phyloP scores from a whole-genome alignment of 2,113 vertebrate genomes.

The Guaruba guarouba region DNA sequence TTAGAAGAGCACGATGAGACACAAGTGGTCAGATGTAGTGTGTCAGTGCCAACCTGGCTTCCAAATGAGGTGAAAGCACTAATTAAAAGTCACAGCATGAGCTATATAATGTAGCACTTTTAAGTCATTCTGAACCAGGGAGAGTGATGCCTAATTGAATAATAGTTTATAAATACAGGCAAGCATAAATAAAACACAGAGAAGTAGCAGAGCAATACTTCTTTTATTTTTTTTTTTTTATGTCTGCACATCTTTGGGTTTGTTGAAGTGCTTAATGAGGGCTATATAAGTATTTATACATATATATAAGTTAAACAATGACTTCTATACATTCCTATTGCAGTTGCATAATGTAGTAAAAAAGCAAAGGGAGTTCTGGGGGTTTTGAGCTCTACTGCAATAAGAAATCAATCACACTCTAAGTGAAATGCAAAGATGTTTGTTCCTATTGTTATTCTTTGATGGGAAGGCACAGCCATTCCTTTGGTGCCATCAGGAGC shows the following conservation, averaged over 20 bases:
- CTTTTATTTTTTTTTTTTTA: neutral
- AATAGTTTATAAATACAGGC: neutral
- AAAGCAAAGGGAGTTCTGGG: neutral
- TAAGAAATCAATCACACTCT: neutral
- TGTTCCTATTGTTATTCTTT: neutral
- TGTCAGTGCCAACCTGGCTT: neutral
- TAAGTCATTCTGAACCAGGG: neutral
- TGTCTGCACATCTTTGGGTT: neutral
- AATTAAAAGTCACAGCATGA: neutral
- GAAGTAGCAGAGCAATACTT: neutral
- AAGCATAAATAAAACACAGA: neutral
- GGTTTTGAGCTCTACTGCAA: neutral
- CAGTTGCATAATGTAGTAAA: neutral
- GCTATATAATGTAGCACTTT: neutral
- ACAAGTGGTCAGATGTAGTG: neutral
- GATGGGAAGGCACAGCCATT: neutral
- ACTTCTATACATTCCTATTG: neutral
- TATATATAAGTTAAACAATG: neutral
- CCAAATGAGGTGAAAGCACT: neutral
- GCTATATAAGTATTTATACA: neutral
- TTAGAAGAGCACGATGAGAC: neutral
- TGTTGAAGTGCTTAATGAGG: neutral
- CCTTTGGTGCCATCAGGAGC: neutral
- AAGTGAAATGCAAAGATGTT: neutral
- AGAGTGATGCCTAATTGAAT: neutral